These are phyloP conservation scores for Pantherophis alleghaniensis DNA, from an alignment of 2,797 vertebrate species.

Conservation along the genomic window DNA sequence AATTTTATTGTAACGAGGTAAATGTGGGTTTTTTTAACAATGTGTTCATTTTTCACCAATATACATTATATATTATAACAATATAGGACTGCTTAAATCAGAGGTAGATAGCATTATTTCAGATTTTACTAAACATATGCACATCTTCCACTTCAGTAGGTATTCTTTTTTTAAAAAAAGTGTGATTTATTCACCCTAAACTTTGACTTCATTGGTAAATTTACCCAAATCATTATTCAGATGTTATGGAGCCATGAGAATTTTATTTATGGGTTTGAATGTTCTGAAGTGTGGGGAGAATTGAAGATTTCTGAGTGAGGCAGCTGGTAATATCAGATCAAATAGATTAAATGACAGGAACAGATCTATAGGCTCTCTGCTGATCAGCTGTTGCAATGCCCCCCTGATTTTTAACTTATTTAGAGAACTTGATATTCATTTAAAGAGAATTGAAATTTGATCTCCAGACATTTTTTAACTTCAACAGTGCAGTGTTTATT, in stretches of 20 bases:
- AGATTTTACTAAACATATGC: background rate
- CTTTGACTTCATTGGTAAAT: accelerated
- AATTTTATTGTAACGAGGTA: background rate
- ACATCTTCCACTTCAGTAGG: background rate
- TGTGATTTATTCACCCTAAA: background rate
- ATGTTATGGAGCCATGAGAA: background rate
- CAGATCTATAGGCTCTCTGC: background rate
- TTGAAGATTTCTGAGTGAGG: background rate
- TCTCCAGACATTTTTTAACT: background rate
- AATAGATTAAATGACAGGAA: constrained; percentile 1
- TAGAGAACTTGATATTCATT: background rate
- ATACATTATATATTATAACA: background rate
- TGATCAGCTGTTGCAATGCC: constrained; percentile 11
- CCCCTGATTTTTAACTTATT: background rate
- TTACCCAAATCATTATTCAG: background rate
- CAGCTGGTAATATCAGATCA: background rate
- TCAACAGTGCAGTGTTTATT: background rate
- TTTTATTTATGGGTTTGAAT: accelerated
- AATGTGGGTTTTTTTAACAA: background rate
- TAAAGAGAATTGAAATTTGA: background rate
- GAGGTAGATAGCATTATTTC: background rate
- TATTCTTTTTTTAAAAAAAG: background rate
- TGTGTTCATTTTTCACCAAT: background rate
- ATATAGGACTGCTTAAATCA: accelerated
- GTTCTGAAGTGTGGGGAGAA: background rate